These are phyloP conservation scores for Amiota communis DNA, from an alignment of 2,888 invertebrate genomes.

Conservation along the genomic window DNA sequence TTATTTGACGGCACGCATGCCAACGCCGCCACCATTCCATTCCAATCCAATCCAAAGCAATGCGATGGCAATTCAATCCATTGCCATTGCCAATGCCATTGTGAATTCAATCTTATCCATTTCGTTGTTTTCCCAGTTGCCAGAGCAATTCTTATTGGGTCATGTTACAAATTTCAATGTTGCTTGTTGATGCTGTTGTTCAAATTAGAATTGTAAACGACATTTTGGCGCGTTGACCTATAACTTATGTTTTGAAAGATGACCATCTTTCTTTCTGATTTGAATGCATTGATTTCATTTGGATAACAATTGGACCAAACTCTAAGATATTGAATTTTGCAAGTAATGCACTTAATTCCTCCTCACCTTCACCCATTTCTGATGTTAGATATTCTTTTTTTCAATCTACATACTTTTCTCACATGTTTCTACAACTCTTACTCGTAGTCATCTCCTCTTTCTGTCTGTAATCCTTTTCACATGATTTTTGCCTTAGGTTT, in stretches of 20 bases:
- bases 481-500: neutral
- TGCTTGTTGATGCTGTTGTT: neutral
- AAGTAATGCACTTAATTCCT: too few relatives aligned
- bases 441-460: too few relatives aligned
- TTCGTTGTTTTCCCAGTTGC: neutral
- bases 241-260: slow-evolving; percentile 4
- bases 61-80: neutral
- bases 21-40: neutral
- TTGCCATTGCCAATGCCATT: slow-evolving; percentile 37
- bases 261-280: slow-evolving; percentile 4
- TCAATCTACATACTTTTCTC: too few relatives aligned
- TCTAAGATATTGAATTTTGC: too few relatives aligned
- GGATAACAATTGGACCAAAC: too few relatives aligned
- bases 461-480: too few relatives aligned
- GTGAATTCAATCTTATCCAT: slow-evolving; percentile 49
- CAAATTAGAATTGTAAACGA: slow-evolving; percentile 27
- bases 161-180: slow-evolving; percentile 58
- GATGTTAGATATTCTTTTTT: too few relatives aligned
- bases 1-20: slow-evolving; percentile 24
- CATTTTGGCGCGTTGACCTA: slow-evolving; percentile 18
- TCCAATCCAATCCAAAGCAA: neutral
- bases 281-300: neutral
- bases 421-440: too few relatives aligned
- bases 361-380: too few relatives aligned
- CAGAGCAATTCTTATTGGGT: slow-evolving; percentile 54